phyloP scores from a whole-genome alignment of 2,113 vertebrate species.

The Aegithalos caudatus region DNA sequence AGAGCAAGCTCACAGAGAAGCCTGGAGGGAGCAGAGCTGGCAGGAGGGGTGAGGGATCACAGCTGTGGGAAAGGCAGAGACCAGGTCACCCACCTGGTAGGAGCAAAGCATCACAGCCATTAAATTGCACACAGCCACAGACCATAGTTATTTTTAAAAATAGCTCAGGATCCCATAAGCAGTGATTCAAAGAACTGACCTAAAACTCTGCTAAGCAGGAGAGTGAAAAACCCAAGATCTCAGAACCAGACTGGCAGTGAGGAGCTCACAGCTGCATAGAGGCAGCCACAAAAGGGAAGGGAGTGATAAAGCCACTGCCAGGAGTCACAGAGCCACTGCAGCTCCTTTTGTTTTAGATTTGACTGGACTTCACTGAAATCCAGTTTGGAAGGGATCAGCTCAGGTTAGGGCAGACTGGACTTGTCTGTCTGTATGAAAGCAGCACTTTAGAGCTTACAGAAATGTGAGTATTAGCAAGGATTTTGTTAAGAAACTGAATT shows the following conservation, averaged over 20 bases:
- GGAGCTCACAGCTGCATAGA: fast-evolving
- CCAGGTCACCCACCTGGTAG: neutral
- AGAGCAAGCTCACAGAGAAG: neutral
- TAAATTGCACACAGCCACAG: neutral
- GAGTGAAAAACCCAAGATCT: neutral
- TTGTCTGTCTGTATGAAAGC: neutral
- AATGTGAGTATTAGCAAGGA: neutral
- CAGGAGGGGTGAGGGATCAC: neutral
- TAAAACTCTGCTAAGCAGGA: neutral
- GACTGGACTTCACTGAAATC: neutral
- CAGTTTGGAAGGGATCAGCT: neutral
- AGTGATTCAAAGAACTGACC: neutral
- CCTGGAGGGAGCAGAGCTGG: neutral
- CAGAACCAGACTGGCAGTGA: neutral
- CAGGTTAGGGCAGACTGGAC: neutral
- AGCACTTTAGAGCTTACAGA: neutral
- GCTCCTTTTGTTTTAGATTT: neutral
- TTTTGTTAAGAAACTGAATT: neutral
- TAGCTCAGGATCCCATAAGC: neutral
- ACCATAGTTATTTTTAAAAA: neutral
- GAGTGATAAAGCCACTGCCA: neutral
- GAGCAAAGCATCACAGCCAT: neutral
- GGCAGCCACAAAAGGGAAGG: neutral
- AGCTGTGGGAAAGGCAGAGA: neutral
- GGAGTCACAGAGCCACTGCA: neutral